Evolutionary conservation across 1,140 invertebrate species (phyloP), one percentile per base, ranked within the genome.

Genomic region (Helicoverpa armigera): DNA sequence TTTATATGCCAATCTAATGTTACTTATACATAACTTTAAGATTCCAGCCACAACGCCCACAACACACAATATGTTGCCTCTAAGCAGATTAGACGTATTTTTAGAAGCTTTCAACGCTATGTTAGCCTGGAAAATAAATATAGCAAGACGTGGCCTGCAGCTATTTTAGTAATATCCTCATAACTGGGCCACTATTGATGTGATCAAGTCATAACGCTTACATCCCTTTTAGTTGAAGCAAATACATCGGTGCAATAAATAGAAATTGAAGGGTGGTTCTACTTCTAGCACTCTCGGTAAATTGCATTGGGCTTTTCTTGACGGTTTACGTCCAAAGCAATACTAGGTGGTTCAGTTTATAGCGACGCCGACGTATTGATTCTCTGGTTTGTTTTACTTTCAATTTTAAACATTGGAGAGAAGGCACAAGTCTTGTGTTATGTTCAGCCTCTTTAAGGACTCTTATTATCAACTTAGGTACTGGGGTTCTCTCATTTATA

Each of bases 161-260:
- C 23, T 11, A 31, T 31, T 61, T 18, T 23, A 11, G 14, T n/a
- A 54, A 54, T 54, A 54, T n/a, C 53, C 5, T 10, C 23, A 31
- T 61, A 61, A 61, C 11, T 61, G 12, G 61, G 16, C 65, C 65
- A 23, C 65, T 69, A 69, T 50, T 18, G 63, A 18, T 67, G n/a
- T 67, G 35, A 67, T 67, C 65, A 69, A 16, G n/a, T 16, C 65
- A 13, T 69, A 69, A 69, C 35, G 18, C 23, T 53, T 63, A 53
- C 31, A 72, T 72, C 23, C 48, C 69, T 72, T 72, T 72, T 72
- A 72, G 69, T 5, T 54, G 65, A 50, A 69, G 35, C 14, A 50
- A 50, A 43, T 67, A 67, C 35, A 67, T 48, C 43, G 18, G 3
- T 65, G 2, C 10, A 72, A 31, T 72, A 72, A 72, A 53, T 29